A percentile compares a stretch with the other conserved stretches of the same genome.
phyloP scores from a whole-genome alignment of 2,113 vertebrate genomes.

The Crocuta crocuta region DNA sequence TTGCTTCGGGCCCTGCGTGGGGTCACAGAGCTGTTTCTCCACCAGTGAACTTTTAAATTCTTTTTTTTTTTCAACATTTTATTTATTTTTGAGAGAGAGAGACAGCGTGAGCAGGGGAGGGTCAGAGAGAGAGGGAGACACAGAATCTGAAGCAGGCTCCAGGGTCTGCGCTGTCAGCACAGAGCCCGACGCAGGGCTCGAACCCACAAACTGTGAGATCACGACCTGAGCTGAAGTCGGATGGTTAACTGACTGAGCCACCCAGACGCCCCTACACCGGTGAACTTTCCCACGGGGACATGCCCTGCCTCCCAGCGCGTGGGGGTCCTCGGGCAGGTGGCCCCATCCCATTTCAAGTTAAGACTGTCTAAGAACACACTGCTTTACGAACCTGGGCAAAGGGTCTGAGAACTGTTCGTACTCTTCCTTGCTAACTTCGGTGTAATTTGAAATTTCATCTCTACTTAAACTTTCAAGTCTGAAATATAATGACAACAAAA shows the following conservation, averaged over 20 bases:
- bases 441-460: not conserved
- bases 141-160: no score
- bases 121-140: no score
- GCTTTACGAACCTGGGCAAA: not conserved
- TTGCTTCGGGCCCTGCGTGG: constrained; percentile 5
- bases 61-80: no score
- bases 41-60: not conserved
- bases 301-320: not conserved
- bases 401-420: not conserved
- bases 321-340: not conserved
- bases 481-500: not conserved
- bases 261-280: not conserved
- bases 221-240: no score
- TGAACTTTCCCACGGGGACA: not conserved
- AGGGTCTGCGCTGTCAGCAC: no score
- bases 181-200: no score
- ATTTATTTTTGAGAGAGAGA: no score
- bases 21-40: not conserved
- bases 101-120: no score
- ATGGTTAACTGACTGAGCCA: no score
- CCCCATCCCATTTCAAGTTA: not conserved
- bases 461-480: not conserved
- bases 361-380: not conserved
- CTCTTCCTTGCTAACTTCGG: not conserved
- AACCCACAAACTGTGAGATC: no score